These are phyloP conservation scores for Zaprionus bogoriensis DNA, from an alignment of 2,888 invertebrate genomes.

Conservation along the genomic window DNA sequence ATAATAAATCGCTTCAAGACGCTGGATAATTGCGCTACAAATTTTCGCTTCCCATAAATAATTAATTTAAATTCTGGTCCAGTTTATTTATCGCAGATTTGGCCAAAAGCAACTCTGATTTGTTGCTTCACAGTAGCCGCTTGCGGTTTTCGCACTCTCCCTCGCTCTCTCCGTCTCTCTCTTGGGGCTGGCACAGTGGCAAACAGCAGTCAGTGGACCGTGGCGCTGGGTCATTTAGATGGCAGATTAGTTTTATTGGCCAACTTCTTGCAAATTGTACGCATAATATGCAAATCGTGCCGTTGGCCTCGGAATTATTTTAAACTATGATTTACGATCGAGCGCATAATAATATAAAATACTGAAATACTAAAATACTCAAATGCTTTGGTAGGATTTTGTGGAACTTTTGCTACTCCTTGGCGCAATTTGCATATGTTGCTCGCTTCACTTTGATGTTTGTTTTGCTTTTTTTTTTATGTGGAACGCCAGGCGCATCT, in stretches of 20 bases:
- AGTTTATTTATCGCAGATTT: slow-evolving; percentile 39
- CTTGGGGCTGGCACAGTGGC: slow-evolving; percentile 31
- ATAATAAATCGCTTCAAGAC: slow-evolving; percentile 42
- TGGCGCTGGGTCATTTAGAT: slow-evolving; percentile 70
- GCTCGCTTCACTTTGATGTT: slow-evolving; percentile 50
- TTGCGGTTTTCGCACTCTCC: slow-evolving; percentile 41
- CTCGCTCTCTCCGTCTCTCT: slow-evolving; percentile 1
- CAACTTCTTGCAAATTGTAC: slow-evolving; percentile 74
- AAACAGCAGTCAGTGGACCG: slow-evolving; percentile 61
- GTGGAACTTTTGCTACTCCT: background rate
- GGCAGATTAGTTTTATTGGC: slow-evolving; percentile 75
- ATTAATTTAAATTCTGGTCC: slow-evolving; percentile 46
- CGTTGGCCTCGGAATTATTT: slow-evolving; percentile 50
- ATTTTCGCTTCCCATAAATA: slow-evolving; percentile 42
- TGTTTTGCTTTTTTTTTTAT: slow-evolving; percentile 47
- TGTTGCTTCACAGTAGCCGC: no score
- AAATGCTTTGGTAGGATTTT: no score
- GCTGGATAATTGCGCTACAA: slow-evolving; percentile 55
- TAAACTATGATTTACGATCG: slow-evolving; percentile 49
- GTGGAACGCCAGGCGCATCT: slow-evolving; percentile 43
- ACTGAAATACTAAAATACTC: slow-evolving; percentile 20
- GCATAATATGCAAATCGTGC: slow-evolving; percentile 72
- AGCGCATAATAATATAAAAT: background rate
- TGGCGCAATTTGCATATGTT: slow-evolving; percentile 49
- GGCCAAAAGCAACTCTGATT: slow-evolving; percentile 18